Conservation (phyloP, 2,113 vertebrate species). For the Neolamprologus cancellatus region DNA sequence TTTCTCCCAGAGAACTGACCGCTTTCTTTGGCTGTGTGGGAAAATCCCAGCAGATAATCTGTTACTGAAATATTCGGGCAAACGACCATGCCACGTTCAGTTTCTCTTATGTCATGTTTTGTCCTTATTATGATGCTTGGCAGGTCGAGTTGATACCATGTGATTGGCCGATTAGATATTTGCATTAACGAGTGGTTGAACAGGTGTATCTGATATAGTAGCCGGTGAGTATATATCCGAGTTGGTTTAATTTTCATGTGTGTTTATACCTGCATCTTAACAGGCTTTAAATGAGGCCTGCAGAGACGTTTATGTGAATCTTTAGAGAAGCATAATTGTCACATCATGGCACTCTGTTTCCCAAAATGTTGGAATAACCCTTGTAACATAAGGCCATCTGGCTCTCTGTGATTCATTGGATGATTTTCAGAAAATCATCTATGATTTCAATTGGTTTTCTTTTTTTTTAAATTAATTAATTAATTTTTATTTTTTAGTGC, state of each 20-base stretch:
- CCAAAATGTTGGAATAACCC: not conserved
- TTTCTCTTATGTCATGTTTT: not conserved
- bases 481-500: constrained; percentile 69
- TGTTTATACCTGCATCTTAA: not conserved
- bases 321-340: not conserved
- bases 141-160: not conserved
- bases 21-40: not conserved
- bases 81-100: not conserved
- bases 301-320: not conserved
- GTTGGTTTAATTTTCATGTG: accelerated
- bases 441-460: not conserved
- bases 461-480: accelerated
- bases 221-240: not conserved
- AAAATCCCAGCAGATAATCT: not conserved
- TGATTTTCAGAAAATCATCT: not conserved
- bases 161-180: not conserved
- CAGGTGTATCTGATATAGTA: not conserved
- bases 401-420: not conserved
- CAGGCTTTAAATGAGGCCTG: not conserved
- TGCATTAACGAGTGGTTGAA: not conserved
- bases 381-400: not conserved
- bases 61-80: not conserved
- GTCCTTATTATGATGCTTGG: not conserved
- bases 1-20: not conserved
- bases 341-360: not conserved